phyloP scores from a whole-genome alignment of 2,113 vertebrate species.

The Microcebus tavaratra region DNA sequence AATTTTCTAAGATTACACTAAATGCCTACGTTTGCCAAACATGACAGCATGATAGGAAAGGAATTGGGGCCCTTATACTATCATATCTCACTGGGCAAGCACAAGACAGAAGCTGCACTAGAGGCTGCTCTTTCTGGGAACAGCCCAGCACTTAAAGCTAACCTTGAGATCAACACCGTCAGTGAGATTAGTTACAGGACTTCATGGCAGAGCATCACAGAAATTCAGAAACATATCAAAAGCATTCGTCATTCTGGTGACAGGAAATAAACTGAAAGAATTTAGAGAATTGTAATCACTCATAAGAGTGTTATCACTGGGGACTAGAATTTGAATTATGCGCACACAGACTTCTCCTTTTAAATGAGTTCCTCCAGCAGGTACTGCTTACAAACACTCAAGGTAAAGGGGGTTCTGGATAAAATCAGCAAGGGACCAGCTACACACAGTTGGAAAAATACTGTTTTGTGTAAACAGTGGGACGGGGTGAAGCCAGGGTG shows the following conservation, averaged over 20 bases:
- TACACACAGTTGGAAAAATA: not conserved
- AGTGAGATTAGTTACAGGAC: constrained; percentile 57
- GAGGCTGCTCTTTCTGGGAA: constrained; percentile 40
- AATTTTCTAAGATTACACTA: constrained; percentile 48
- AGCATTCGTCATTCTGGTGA: constrained; percentile 64
- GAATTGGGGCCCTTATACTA: not conserved
- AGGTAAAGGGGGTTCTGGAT: constrained; percentile 44
- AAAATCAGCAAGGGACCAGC: constrained; percentile 47
- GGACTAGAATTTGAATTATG: constrained; percentile 71
- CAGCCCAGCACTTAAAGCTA: constrained; percentile 29
- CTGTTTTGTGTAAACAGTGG: not conserved
- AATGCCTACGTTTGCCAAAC: constrained; percentile 9
- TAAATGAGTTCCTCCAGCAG: constrained; percentile 47
- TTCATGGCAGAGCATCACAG: constrained; percentile 68
- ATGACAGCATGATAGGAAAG: constrained; percentile 33
- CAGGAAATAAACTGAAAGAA: constrained; percentile 65
- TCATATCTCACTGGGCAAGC: constrained; percentile 14
- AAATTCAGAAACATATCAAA: constrained; percentile 62
- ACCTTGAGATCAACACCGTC: constrained; percentile 62
- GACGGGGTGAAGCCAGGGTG: not conserved
- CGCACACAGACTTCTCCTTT: constrained; percentile 41
- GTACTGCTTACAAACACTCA: constrained; percentile 47
- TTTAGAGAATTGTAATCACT: constrained; percentile 73
- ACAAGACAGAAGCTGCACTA: not conserved
- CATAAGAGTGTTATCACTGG: constrained; percentile 59